Evolutionary conservation across 2,113 vertebrate species (phyloP).

Genomic region (Etia nguti): DNA sequence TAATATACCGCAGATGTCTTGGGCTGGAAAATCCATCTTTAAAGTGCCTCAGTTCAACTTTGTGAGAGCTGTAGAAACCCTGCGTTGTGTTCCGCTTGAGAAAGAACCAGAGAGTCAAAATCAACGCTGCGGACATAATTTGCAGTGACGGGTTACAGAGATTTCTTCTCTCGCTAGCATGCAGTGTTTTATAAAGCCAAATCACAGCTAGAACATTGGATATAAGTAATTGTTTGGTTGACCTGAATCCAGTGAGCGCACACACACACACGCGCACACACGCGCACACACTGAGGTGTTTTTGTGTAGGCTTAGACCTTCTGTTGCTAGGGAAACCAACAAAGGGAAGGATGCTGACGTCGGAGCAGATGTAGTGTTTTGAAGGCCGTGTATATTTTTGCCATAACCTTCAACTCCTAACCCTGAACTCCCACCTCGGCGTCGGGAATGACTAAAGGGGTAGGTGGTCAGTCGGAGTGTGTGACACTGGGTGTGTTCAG

Average conservation of each 20-base stretch:
- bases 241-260: background rate
- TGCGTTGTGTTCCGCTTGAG: background rate
- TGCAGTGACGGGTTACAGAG: background rate
- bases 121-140: background rate
- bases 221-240: background rate
- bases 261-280: background rate
- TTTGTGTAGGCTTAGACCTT: slow-evolving; percentile 18
- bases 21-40: background rate
- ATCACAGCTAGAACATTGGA: background rate
- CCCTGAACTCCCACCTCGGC: background rate
- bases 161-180: background rate
- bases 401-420: background rate
- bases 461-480: background rate
- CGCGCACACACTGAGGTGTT: background rate
- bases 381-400: background rate
- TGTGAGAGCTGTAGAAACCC: background rate
- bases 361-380: background rate
- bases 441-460: background rate
- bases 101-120: background rate
- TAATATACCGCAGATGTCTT: background rate
- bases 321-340: slow-evolving; percentile 42
- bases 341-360: slow-evolving; percentile 1
- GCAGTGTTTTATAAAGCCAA: background rate
- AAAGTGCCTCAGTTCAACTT: background rate
- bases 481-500: background rate